Evolutionary conservation across 2,113 vertebrate species (phyloP).

Genomic region (Stercorarius parasiticus): DNA sequence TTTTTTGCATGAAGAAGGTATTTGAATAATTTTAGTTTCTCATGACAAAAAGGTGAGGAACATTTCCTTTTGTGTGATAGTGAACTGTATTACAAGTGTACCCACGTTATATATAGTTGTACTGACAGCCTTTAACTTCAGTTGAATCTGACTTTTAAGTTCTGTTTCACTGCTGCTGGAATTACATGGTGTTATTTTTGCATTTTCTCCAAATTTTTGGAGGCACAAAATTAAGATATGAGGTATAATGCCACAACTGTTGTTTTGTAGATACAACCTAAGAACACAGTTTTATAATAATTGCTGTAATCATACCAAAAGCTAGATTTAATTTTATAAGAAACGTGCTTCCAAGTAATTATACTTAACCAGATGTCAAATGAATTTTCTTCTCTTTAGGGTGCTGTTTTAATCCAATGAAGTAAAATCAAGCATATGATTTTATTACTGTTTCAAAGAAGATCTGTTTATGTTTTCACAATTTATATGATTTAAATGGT

Average conservation of each 20-base stretch:
- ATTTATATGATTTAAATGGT: conserved; percentile 7
- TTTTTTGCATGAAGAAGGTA: neutral
- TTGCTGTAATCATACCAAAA: neutral
- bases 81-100: neutral
- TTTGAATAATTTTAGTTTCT: neutral
- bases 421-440: neutral
- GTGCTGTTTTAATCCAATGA: conserved; percentile 21
- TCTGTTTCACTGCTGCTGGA: neutral
- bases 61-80: neutral
- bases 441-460: conserved; percentile 8
- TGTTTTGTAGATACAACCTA: neutral
- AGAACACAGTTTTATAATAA: conserved; percentile 35
- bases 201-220: neutral
- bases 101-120: neutral
- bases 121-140: neutral
- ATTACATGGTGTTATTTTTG: neutral
- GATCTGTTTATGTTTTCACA: neutral
- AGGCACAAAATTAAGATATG: neutral
- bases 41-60: neutral
- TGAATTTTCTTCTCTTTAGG: conserved; percentile 19
- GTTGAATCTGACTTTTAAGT: neutral
- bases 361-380: conserved; percentile 30
- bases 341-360: conserved; percentile 18
- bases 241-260: neutral
- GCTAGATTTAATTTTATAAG: conserved; percentile 29